These are phyloP conservation scores for Brachyopa scutellaris DNA, from an alignment of 2,888 invertebrate species.

Conservation along the genomic window DNA sequence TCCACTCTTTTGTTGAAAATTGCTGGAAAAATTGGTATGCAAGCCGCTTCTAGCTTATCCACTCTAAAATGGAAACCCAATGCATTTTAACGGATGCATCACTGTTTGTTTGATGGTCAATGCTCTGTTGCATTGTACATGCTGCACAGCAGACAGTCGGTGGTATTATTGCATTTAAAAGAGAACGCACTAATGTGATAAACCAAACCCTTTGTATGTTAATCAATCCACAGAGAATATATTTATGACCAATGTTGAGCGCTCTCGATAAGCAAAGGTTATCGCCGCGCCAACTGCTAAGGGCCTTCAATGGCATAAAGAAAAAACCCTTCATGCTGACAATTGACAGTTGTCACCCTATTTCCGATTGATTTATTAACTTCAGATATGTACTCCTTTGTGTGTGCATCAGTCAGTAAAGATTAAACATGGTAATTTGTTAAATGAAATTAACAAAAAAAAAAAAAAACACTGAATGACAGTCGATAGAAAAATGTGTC, in stretches of 20 bases:
- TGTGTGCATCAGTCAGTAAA: no score
- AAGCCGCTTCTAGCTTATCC: slow-evolving; percentile 33
- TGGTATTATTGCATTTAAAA: not conserved
- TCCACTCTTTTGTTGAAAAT: slow-evolving; percentile 26
- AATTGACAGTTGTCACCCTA: no score
- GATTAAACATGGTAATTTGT: not conserved
- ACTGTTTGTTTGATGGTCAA: slow-evolving; percentile 33
- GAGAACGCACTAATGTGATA: slow-evolving; percentile 15
- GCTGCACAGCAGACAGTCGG: no score
- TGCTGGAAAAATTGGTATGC: slow-evolving; percentile 41
- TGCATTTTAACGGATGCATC: slow-evolving; percentile 34
- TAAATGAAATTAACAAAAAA: not conserved
- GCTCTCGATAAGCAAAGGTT: slow-evolving; percentile 41
- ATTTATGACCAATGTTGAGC: slow-evolving; percentile 1
- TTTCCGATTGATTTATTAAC: slow-evolving; percentile 1
- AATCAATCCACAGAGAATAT: no score
- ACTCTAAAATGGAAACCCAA: slow-evolving; percentile 43
- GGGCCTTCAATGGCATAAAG: not conserved
- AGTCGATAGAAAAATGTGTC: not conserved
- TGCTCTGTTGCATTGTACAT: slow-evolving; percentile 14
- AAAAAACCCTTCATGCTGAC: not conserved
- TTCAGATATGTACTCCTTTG: not conserved
- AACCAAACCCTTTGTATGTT: slow-evolving; percentile 31
- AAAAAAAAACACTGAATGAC: not conserved
- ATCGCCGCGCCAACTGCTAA: not conserved